Base-by-base conservation (phyloP, 1,140 invertebrate species). In the Frieseomelitta varia region DNA sequence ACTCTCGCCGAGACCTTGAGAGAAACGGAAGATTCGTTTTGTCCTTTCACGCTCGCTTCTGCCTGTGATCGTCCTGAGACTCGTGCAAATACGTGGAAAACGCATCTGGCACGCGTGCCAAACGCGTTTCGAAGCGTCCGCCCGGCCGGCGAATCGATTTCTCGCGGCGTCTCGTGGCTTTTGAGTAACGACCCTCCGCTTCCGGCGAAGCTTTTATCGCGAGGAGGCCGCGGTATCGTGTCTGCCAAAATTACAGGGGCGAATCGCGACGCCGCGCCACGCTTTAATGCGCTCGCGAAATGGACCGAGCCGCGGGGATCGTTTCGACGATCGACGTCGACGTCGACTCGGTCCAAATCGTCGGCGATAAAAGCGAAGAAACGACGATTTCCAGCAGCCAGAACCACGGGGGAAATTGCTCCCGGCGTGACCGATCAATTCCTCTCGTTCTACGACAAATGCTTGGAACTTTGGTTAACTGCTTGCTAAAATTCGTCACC, bases 211-310 rank as follows among this genome's bases (percentile, higher is more conserved):
- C 81, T 87, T 88, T 88, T 90, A 89, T 90, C 88, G 85, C 81
- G 79, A 30, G 81, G 56, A 67, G 55, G 65, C 79, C 85, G n/a
- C 55, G 79, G 68, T 87, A 90, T 83, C 86, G 82, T 56, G 82
- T 87, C 85, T 89, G 89, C 88, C 89, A 90, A 90, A 90, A 90
- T 90, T 86, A 85, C 87, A 86, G 87, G 55, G 55, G 34, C 34
- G 58, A 79, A 79, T 80, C 85, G 67, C 56, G 24, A 79, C 81
- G 67, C 80, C 69, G 63, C 39, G 65, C 58, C 58, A 68, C 81
- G 87, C 68, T 88, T 87, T 88, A 88, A 88, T 88, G 77, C 82
- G 58, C 72, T 24, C 68, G 68, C 75, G 87, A 84, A 88, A 88
- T 85, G 86, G 79, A 63, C 51, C 73, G 68, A 3, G n/a, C 53